Base-by-base conservation (phyloP, 2,113 vertebrate genomes). In the Merops nubicus region DNA sequence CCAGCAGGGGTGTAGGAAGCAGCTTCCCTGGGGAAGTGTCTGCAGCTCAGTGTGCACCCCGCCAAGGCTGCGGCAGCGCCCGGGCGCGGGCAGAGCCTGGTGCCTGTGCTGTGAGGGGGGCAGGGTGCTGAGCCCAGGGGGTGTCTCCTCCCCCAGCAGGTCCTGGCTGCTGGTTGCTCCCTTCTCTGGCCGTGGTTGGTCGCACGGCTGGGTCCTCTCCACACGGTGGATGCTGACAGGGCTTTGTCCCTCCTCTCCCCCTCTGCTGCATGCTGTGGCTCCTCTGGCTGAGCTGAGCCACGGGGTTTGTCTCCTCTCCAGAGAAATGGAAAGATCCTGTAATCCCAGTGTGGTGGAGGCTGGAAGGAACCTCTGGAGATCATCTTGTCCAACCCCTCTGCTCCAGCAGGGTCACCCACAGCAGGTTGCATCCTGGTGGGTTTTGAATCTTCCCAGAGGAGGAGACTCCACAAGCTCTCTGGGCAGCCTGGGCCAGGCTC, bases 171-270 rank as follows among this genome's bases (percentile, higher is more conserved):
- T 34, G 25, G 33, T 63, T 59, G 34, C 16, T 69, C 22, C 13
- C 25, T 60, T 91, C 51, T 28, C 68, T 28, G 45, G 4, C 63
- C 57, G 38, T 29, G 26, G 16, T 13, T 3, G 1, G 26, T 73
- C 4, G 1, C 0, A 0, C 62, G 42, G 36, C 48, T 45, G 18
- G 38, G 19, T 73, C 50, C 34, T 57, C 31, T 47, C 5, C 1
- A 31, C 22, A 33, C 8, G 13, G 18, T 28, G 57, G 45, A 9
- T 81, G 36, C 59, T 80, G 76, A 22, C 21, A 20, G 0, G 0
- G 54, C 68, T 94, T 91, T 22, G 31, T 90, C 60, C 21, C 3
- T 75, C 5, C 34, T 33, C 17, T 67, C 20, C 7, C 28, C 40
- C 53, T 70, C 59, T 74, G 54, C 85, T 85, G 74, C 42, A 21